phyloP scores from a whole-genome alignment of 2,113 vertebrate species.

The Oncorhynchus kisutch region DNA sequence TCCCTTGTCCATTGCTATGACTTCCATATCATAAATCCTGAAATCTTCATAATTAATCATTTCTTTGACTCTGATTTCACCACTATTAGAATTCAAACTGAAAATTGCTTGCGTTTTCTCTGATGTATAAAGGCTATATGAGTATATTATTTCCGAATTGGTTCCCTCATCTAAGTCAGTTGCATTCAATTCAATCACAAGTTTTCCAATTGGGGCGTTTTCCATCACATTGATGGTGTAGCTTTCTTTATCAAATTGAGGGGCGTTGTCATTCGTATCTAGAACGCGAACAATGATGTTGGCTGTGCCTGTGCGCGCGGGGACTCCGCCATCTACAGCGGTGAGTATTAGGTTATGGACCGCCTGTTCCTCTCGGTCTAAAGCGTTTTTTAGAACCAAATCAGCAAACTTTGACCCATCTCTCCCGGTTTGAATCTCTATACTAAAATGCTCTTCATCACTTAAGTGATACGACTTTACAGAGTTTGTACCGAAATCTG shows the following conservation, averaged over 20 bases:
- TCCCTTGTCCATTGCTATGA: conserved; percentile 61
- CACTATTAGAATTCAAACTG: conserved; percentile 65
- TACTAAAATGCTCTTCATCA: conserved; percentile 54
- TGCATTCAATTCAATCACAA: conserved; percentile 50
- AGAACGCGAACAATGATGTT: conserved; percentile 64
- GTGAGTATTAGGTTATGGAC: conserved; percentile 68
- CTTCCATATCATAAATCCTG: conserved; percentile 62
- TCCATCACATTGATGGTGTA: conserved; percentile 60
- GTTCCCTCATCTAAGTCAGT: conserved; percentile 50
- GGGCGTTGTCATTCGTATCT: conserved; percentile 70
- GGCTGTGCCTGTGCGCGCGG: conserved; percentile 67
- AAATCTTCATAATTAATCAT: conserved; percentile 75
- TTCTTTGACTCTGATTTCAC: conserved; percentile 68
- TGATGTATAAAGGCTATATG: conserved; percentile 66
- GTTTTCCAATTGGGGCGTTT: conserved; percentile 56
- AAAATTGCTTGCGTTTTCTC: conserved; percentile 62
- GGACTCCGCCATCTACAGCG: conserved; percentile 67
- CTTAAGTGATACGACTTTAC: conserved; percentile 63
- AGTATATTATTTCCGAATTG: conserved; percentile 63
- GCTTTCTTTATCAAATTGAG: conserved; percentile 56
- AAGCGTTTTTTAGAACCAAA: conserved; percentile 53
- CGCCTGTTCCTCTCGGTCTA: conserved; percentile 62
- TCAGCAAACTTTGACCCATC: conserved; percentile 67
- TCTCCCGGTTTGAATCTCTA: conserved; percentile 65
- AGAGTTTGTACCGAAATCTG: conserved; percentile 64